Evolutionary conservation across 2,113 vertebrate genomes (phyloP).

Genomic region (Seriola dumerili): DNA sequence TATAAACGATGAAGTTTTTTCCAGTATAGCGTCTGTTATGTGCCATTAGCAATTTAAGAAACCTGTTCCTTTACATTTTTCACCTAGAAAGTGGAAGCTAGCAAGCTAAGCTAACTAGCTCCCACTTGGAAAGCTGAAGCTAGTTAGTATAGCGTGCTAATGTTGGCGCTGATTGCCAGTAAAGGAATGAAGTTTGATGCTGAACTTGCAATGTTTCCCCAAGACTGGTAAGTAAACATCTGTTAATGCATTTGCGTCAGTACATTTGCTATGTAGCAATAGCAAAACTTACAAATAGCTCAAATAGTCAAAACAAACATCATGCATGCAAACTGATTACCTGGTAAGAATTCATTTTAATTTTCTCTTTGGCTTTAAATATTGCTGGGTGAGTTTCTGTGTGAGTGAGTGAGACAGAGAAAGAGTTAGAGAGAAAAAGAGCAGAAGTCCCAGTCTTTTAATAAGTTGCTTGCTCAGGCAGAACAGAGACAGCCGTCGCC

Average conservation of each 20-base stretch:
- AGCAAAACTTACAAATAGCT: too few relatives aligned
- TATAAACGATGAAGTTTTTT: background rate
- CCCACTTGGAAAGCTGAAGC: background rate
- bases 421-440: slow-evolving; percentile 20
- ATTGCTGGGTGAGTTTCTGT: background rate
- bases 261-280: too few relatives aligned
- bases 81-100: background rate
- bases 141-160: background rate
- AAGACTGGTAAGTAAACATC: too few relatives aligned
- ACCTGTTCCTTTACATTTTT: background rate
- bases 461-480: slow-evolving; percentile 72
- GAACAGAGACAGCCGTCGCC: slow-evolving; percentile 72
- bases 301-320: background rate
- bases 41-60: background rate
- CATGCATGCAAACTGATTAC: background rate
- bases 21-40: background rate
- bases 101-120: background rate
- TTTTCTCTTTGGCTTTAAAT: slow-evolving; percentile 12
- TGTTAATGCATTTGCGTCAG: too few relatives aligned
- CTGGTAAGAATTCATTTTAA: background rate
- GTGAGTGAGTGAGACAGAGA: slow-evolving; percentile 9
- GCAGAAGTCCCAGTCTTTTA: slow-evolving; percentile 36
- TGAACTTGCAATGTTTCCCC: too few relatives aligned
- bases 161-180: background rate
- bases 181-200: too few relatives aligned